phyloP scores from a whole-genome alignment of 2,113 vertebrate species.

The Dasyurus viverrinus region DNA sequence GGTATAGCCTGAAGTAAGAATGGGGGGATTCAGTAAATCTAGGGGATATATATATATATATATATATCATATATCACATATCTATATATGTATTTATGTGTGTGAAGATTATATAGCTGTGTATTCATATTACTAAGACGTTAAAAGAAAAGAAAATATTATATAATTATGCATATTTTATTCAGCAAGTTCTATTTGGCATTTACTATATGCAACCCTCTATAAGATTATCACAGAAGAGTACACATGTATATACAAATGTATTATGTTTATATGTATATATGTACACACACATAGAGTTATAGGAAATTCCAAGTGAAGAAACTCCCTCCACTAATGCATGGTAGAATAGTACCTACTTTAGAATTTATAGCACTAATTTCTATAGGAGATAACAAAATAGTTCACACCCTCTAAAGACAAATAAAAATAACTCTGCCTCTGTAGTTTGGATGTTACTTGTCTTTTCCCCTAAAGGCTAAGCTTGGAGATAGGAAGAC shows the following conservation, averaged over 20 bases:
- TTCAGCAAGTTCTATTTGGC: neutral
- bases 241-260: no score
- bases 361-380: neutral
- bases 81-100: no score
- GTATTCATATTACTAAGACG: neutral
- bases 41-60: neutral
- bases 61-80: no score
- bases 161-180: neutral
- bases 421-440: neutral
- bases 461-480: neutral
- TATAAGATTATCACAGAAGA: neutral
- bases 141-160: neutral
- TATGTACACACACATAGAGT: neutral
- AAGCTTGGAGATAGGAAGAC: neutral
- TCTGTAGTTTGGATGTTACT: neutral
- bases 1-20: constrained; percentile 1
- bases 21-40: neutral
- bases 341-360: neutral
- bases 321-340: neutral
- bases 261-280: neutral
- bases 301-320: neutral
- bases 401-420: neutral
- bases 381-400: neutral
- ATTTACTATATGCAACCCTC: neutral
- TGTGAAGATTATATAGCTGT: neutral